A percentile compares a stretch with the other conserved stretches of the same genome.
phyloP scores from a whole-genome alignment of 1,140 invertebrate genomes.

The Cephus cinctus region DNA sequence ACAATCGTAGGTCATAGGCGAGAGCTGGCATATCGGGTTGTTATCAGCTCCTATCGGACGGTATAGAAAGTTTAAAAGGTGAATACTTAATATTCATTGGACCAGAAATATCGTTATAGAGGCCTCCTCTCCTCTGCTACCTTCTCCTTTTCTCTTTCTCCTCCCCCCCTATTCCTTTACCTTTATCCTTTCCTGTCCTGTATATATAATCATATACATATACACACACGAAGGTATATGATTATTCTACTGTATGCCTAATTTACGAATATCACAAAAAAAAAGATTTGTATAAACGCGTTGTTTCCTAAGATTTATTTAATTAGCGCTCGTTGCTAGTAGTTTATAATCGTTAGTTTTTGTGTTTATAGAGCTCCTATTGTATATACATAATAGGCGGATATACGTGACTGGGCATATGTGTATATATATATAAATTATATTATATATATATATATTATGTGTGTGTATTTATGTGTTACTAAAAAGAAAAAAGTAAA shows the following conservation, averaged over 20 bases:
- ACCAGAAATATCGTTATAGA: slow-evolving; percentile 26
- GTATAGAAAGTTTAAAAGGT: no score
- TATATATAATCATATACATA: background rate
- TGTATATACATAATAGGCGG: background rate
- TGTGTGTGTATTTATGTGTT: no score
- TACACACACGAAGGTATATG: slow-evolving; percentile 6
- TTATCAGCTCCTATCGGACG: no score
- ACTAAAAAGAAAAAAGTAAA: slow-evolving; percentile 20
- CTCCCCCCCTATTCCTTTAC: no score
- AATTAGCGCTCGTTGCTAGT: slow-evolving; percentile 34
- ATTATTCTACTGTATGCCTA: slow-evolving; percentile 22
- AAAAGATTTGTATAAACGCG: slow-evolving; percentile 38
- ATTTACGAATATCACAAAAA: slow-evolving; percentile 4
- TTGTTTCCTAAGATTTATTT: slow-evolving; percentile 37
- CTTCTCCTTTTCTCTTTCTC: no score
- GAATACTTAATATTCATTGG: slow-evolving; percentile 38
- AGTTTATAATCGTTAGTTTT: slow-evolving; percentile 15
- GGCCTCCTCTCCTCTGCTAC: no score
- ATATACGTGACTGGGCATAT: no score
- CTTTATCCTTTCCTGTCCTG: no score
- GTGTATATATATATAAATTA: no score
- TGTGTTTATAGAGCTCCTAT: background rate
- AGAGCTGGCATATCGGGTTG: no score
- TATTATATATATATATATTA: no score
- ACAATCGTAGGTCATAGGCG: no score